phyloP scores from a whole-genome alignment of 2,797 vertebrate species.

The Amblyopsis hoosieri region DNA sequence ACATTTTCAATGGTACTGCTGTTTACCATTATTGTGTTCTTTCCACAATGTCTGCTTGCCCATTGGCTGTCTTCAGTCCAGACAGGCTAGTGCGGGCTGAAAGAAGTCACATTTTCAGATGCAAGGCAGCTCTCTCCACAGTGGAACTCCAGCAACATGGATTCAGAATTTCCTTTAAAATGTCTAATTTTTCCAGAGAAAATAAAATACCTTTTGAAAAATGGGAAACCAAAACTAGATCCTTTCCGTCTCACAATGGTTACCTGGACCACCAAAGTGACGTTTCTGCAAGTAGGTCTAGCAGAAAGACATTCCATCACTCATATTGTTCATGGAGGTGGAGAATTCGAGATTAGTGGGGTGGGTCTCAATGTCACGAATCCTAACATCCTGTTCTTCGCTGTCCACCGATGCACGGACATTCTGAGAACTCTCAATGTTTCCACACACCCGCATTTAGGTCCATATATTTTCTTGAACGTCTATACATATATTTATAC shows the following conservation, averaged over 20 bases:
- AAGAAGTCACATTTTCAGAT: constrained; percentile 56
- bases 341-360: constrained; percentile 22
- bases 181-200: constrained; percentile 64
- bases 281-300: constrained; percentile 36
- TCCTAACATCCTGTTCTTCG: constrained; percentile 54
- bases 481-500: constrained; percentile 80
- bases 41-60: constrained; percentile 61
- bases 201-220: constrained; percentile 39
- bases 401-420: constrained; percentile 24
- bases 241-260: constrained; percentile 23
- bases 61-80: constrained; percentile 63
- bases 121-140: constrained; percentile 55
- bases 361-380: constrained; percentile 55
- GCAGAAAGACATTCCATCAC: constrained; percentile 45
- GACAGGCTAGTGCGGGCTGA: constrained; percentile 50
- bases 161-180: constrained; percentile 56
- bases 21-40: constrained; percentile 60
- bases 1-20: constrained; percentile 67
- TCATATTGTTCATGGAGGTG: constrained; percentile 43
- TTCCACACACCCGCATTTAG: constrained; percentile 47
- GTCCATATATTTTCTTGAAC: constrained; percentile 73
- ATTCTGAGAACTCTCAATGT: constrained; percentile 37
- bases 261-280: constrained; percentile 28
- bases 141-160: constrained; percentile 58
- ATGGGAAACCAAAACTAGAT: constrained; percentile 9